Evolutionary conservation across 2,113 vertebrate genomes (phyloP).

Genomic region (Poeciliopsis turrubarensis): DNA sequence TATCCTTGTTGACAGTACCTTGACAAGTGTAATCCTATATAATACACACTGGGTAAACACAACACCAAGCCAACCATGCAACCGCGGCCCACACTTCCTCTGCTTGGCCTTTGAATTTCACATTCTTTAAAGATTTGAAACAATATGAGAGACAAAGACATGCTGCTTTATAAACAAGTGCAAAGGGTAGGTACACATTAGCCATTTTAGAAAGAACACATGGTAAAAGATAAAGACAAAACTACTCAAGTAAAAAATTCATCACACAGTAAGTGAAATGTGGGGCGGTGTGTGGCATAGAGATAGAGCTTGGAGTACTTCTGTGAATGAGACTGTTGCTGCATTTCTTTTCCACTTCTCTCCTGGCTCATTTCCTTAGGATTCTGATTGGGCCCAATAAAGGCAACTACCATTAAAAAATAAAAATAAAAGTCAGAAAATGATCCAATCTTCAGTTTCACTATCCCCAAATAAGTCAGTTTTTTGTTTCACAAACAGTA

Average conservation of each 20-base stretch:
- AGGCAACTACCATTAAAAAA: no score
- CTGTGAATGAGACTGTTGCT: background rate
- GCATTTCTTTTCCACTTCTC: no score
- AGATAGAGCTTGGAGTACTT: background rate
- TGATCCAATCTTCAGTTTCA: no score
- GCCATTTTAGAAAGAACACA: slow-evolving; percentile 26
- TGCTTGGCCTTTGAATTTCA: slow-evolving; percentile 64
- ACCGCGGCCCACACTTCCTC: slow-evolving; percentile 75
- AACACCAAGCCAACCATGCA: slow-evolving; percentile 71
- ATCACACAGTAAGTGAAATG: slow-evolving; percentile 6
- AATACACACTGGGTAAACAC: slow-evolving; percentile 79
- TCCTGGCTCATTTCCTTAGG: no score
- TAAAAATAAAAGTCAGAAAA: no score
- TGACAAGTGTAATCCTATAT: slow-evolving; percentile 81
- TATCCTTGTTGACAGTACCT: slow-evolving; percentile 83
- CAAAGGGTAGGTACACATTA: slow-evolving; percentile 46
- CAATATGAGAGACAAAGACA: slow-evolving; percentile 66
- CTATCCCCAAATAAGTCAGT: no score
- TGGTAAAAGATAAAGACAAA: slow-evolving; percentile 48
- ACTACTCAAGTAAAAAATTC: slow-evolving; percentile 44
- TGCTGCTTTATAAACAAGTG: slow-evolving; percentile 66
- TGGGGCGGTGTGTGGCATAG: background rate
- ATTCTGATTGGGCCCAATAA: no score
- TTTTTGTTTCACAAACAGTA: no score
- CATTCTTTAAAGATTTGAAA: slow-evolving; percentile 70